Conservation (phyloP, 2,797 vertebrate genomes). For the Rhynchotus rufescens region DNA sequence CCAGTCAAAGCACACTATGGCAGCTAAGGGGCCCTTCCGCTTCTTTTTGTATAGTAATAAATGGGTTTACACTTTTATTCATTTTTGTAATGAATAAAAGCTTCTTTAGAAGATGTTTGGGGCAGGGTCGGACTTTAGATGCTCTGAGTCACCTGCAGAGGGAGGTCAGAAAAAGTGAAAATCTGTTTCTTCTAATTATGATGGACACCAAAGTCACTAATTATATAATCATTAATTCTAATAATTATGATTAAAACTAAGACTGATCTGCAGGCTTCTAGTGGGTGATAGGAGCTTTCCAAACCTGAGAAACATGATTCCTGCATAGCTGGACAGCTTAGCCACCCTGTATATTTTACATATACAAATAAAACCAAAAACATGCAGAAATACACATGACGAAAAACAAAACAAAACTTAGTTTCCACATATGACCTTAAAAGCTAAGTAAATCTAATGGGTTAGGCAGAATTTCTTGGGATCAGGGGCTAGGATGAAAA, state of each 20-base stretch:
- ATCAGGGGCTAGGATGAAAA: background rate
- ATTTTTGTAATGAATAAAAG: no score
- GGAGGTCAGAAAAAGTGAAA: no score
- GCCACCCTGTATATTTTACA: background rate
- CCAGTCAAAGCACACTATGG: background rate
- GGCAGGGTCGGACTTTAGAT: no score
- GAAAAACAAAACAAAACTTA: background rate
- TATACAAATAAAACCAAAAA: background rate
- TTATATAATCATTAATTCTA: background rate
- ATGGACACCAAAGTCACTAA: no score
- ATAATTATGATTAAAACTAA: background rate
- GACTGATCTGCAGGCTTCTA: background rate
- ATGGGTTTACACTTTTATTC: no score
- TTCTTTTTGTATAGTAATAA: no score
- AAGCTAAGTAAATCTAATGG: background rate
- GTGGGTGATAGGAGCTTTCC: background rate
- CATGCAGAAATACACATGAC: background rate
- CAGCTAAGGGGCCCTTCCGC: background rate
- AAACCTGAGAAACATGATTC: background rate
- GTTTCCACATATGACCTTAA: background rate
- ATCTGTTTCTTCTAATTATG: no score
- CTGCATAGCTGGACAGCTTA: background rate
- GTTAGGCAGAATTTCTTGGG: background rate
- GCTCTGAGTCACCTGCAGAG: no score
- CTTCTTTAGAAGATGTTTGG: no score